Evolutionary conservation across 2,888 invertebrate genomes (phyloP).

Genomic region (Tuberolachnus salignus): DNA sequence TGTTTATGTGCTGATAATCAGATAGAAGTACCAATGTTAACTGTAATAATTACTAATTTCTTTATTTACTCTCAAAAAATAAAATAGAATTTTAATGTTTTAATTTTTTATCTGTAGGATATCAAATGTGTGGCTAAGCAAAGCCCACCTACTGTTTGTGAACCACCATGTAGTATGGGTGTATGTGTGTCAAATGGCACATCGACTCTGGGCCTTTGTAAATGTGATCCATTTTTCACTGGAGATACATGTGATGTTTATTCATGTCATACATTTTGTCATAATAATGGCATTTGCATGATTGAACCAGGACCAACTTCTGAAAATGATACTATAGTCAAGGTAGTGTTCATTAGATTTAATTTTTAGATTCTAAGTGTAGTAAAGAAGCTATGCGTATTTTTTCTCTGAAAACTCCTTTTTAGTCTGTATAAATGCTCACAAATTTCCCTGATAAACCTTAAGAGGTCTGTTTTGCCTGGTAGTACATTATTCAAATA

Average conservation of each 20-base stretch:
- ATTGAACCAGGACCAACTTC: slow-evolving; percentile 61
- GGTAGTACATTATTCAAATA: too few species aligned
- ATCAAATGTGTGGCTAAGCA: slow-evolving; percentile 31
- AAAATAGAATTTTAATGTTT: neutral
- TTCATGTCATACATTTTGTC: slow-evolving; percentile 40
- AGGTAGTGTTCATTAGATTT: slow-evolving; percentile 17
- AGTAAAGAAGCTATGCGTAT: too few species aligned
- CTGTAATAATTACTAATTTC: slow-evolving; percentile 8
- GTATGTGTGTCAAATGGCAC: slow-evolving; percentile 30
- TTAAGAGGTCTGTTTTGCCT: too few species aligned
- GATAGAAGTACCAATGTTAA: slow-evolving; percentile 23
- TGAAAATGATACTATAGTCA: slow-evolving; percentile 19
- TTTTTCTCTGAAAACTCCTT: too few species aligned
- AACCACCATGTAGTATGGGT: slow-evolving; percentile 35
- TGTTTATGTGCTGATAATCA: slow-evolving; percentile 69
- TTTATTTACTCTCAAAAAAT: neutral
- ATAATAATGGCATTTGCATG: slow-evolving; percentile 65
- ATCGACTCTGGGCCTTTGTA: slow-evolving; percentile 31
- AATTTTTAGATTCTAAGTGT: too few species aligned
- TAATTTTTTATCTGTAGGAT: slow-evolving; percentile 21
- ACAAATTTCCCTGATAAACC: too few species aligned
- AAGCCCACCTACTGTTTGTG: slow-evolving; percentile 30
- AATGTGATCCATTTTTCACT: slow-evolving; percentile 50
- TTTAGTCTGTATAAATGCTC: too few species aligned
- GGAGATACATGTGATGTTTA: slow-evolving; percentile 41